Base-by-base conservation (phyloP, 2,797 vertebrate genomes). In the Naso thynnoides region DNA sequence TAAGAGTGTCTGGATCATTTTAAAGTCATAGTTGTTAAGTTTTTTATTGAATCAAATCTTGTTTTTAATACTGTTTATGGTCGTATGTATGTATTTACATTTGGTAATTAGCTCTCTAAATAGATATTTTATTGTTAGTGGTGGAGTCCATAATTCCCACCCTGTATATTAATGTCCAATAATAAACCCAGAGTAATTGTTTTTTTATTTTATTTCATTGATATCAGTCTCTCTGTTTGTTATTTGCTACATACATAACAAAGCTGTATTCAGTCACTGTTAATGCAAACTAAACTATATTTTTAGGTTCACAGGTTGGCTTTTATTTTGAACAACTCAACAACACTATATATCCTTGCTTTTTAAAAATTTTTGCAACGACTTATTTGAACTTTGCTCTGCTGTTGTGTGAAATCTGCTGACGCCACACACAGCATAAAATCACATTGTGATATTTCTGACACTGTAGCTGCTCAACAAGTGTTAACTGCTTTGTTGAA, bases 401-500 rank as follows among this genome's bases (percentile, higher is more conserved):
- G 8, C 39, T 54, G 50, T 18, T 45, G 29, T 57, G 21, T 56
- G 23, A 55, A 56, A 49, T 11, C 23, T 29, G 8, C 24, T 0
- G 5, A 11, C 2, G 9, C 15, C 2, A 1, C 47, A 19, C 27
- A 6, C 9, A 50, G 14, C 45, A 29, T 47, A 19, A 66, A 39
- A 24, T 58, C 26, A 64, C 47, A 45, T 42, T 42, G 16, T 0
- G 10, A 0, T 57, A 3, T 50, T 33, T 33, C 38, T 36, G 21
- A 26, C 16, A 57, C 8, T 23, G 49, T 24, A 44, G 38, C 27
- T 58, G 55, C 27, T 59, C 39, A 19, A 0, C 0, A 8, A 57
- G 36, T 16, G 61, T 58, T 23, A 50, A 47, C 23, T 49, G 19
- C 24, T 26, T 21, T 47, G 19, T 54, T 54, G 38, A 58, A n/a